Conservation (phyloP, 1,140 invertebrate genomes). For the Phymorhynchus buccinoides region DNA sequence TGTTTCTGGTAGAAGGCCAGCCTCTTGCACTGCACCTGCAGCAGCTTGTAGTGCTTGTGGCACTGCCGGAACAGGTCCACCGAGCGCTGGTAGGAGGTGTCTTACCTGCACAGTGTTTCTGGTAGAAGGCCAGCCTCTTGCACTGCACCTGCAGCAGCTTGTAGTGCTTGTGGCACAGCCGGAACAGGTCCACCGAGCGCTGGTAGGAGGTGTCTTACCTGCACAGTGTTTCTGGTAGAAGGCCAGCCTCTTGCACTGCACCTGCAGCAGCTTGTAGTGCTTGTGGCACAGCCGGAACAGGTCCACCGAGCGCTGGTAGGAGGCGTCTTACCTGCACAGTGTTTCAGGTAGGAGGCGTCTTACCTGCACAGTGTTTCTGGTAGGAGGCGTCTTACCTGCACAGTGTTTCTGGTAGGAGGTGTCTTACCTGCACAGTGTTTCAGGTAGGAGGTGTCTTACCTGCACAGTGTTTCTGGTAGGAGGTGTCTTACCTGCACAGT, state of each 20-base stretch:
- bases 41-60: conserved; percentile 81
- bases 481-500: too few relatives aligned
- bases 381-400: too few relatives aligned
- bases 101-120: too few relatives aligned
- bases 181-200: conserved; percentile 80
- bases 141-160: conserved; percentile 84
- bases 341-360: too few relatives aligned
- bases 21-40: conserved; percentile 85
- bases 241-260: conserved; percentile 84
- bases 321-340: too few relatives aligned
- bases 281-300: conserved; percentile 81
- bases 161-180: conserved; percentile 79
- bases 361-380: too few relatives aligned
- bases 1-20: conserved; percentile 83
- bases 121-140: conserved; percentile 83
- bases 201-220: too few relatives aligned
- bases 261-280: conserved; percentile 81
- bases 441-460: too few relatives aligned
- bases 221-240: conserved; percentile 81
- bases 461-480: too few relatives aligned
- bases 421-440: too few relatives aligned
- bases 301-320: conserved; percentile 83
- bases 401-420: too few relatives aligned
- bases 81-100: too few relatives aligned
- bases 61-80: conserved; percentile 79